Percentiles rank a stretch among this genome's conserved stretches.
Conservation (phyloP, 1,140 invertebrate species). For the Dolichoris vasculosae region DNA sequence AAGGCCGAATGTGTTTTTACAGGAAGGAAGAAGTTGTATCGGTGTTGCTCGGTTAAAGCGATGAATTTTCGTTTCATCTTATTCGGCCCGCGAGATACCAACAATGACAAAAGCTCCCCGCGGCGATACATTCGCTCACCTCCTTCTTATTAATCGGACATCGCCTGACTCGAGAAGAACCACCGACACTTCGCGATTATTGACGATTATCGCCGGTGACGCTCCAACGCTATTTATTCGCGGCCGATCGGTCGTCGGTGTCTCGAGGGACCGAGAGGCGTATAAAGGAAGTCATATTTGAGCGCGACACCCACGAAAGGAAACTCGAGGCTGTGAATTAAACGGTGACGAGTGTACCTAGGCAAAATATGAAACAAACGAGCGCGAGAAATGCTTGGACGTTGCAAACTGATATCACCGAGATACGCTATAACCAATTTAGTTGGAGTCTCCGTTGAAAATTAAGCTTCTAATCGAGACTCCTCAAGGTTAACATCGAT, state of each 20-base stretch:
- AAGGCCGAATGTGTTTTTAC: too few relatives aligned
- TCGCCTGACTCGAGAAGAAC: neutral
- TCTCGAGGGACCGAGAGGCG: neutral
- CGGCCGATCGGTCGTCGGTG: slow-evolving; percentile 1
- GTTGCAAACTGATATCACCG: too few relatives aligned
- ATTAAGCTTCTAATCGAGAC: neutral
- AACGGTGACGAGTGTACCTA: neutral
- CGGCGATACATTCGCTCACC: neutral
- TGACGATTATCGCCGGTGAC: slow-evolving; percentile 20
- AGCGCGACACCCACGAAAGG: neutral
- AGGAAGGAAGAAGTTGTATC: too few relatives aligned
- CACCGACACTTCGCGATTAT: slow-evolving; percentile 19
- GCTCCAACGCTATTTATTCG: neutral
- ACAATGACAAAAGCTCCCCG: neutral
- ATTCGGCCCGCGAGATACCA: neutral
- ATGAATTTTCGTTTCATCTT: neutral
- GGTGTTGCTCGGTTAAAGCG: neutral
- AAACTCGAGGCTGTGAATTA: too few relatives aligned
- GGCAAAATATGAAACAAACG: too few relatives aligned
- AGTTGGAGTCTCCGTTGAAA: neutral
- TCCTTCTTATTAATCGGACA: neutral
- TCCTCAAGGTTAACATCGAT: too few relatives aligned
- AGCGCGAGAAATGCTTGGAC: neutral
- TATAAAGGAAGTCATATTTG: slow-evolving; percentile 3
- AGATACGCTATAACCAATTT: neutral